phyloP scores from a whole-genome alignment of 2,888 invertebrate species.

The Volucella bombylans region DNA sequence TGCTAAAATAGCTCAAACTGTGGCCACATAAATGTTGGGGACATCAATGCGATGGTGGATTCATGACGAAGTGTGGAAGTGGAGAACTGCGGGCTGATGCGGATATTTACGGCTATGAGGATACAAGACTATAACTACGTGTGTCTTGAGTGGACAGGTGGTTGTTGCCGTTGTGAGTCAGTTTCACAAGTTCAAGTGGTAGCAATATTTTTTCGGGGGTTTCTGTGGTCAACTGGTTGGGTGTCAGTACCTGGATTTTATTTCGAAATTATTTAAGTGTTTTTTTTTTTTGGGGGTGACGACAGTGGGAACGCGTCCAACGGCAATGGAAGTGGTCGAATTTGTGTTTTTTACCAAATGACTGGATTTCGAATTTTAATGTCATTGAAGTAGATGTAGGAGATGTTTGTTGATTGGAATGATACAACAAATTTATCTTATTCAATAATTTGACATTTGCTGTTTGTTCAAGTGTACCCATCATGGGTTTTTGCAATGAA shows the following conservation, averaged over 20 bases:
- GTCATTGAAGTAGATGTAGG: neutral
- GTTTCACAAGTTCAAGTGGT: slow-evolving; percentile 54
- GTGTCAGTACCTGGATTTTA: slow-evolving; percentile 48
- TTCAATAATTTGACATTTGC: no score
- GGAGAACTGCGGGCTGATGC: slow-evolving; percentile 13
- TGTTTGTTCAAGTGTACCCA: no score
- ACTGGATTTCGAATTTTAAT: slow-evolving; percentile 1
- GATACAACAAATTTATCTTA: no score
- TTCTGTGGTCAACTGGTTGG: slow-evolving; percentile 57
- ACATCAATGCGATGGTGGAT: neutral
- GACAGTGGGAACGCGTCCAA: neutral
- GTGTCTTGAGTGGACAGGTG: slow-evolving; percentile 54
- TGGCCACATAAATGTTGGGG: slow-evolving; percentile 15
- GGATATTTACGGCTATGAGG: slow-evolving; percentile 31
- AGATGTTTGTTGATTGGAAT: no score
- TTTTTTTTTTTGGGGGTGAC: neutral
- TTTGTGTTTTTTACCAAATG: neutral
- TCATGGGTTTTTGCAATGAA: no score
- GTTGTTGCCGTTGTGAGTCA: slow-evolving; percentile 49
- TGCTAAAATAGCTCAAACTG: slow-evolving; percentile 53
- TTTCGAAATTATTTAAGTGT: slow-evolving; percentile 30
- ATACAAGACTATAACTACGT: slow-evolving; percentile 1
- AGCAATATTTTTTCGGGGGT: slow-evolving; percentile 41
- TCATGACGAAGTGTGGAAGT: neutral
- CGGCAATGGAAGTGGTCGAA: no score